Base-by-base conservation (phyloP, 2,888 invertebrate species). In the Ecliptopera silaceata region DNA sequence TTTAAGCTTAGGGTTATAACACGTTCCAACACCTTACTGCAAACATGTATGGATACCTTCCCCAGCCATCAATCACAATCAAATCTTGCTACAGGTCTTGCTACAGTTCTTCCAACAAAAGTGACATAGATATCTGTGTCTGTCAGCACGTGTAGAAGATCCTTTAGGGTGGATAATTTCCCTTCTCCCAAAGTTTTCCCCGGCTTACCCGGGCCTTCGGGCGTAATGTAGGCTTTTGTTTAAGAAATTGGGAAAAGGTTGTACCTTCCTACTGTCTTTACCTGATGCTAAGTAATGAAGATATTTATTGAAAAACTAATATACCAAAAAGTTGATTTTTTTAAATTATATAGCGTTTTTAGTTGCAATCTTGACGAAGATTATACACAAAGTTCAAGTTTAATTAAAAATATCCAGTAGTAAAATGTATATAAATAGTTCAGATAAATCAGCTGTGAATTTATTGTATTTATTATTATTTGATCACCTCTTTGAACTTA, bases 161-260 rank as follows among this genome's bases (percentile, higher is more conserved):
- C 15, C 74, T 66, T 75, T 73, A 66, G 64, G 68, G 58, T 58
- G 67, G 74, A 77, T 76, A 75, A 77, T 73, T 76, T 74, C 72
- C 67, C 62, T 67, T 71, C 65, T 69, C 57, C 67, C 68, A 47
- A 71, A 74, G 71, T 71, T 75, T 75, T 68, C 64, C 66, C 69
- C 67, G 65, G 69, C 70, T 74, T 70, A 69, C 64, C 54, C 65
- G 59, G 64, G 60, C 61, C 55, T 61, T 52, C 32, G 50, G 57
- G 53, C 59, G 56, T 62, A 59, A 64, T 64, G 60, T 61, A 64
- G 66, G 64, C 61, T 64, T 66, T 65, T 74, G 72, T 66, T 65
- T 74, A 67, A 65, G 65, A 71, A 69, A 74, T 70, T 66, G 69
- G 72, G 72, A 71, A 71, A 70, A 70, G 65, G 72, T 74, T 73